A percentile compares a stretch with the other conserved stretches of the same genome.
Evolutionary conservation across 2,888 invertebrate genomes (phyloP).

Genomic region (Eugnorisma glareosa): DNA sequence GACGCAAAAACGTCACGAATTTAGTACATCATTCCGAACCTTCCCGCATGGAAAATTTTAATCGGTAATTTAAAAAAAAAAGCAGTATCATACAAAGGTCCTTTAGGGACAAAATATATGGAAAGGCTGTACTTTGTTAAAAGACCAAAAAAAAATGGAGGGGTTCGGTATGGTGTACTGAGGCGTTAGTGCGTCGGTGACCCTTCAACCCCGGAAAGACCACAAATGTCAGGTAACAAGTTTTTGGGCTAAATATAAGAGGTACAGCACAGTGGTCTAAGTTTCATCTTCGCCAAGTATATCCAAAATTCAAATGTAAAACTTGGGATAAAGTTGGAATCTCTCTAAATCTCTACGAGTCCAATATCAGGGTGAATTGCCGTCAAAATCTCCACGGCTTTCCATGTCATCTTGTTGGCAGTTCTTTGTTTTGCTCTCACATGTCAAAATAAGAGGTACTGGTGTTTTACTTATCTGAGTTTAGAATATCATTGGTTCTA

Average conservation of each 20-base stretch:
- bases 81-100: too few species aligned
- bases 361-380: conserved; percentile 40
- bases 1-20: too few species aligned
- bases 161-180: too few species aligned
- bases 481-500: background rate
- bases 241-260: background rate
- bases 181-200: too few species aligned
- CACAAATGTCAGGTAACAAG: background rate
- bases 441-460: conserved; percentile 3
- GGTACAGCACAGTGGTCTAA: background rate
- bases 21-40: too few species aligned
- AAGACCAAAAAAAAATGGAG: too few species aligned
- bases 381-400: conserved; percentile 46
- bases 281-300: background rate
- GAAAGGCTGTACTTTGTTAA: too few species aligned
- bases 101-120: too few species aligned
- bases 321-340: conserved; percentile 23
- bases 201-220: too few species aligned
- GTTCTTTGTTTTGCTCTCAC: conserved; percentile 5
- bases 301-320: conserved; percentile 14
- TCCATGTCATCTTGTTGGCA: conserved; percentile 28
- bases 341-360: conserved; percentile 34
- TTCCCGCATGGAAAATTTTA: too few species aligned
- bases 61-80: too few species aligned
- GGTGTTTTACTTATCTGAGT: background rate